Conservation (phyloP, 2,113 vertebrate genomes). For the Mormyrus iriodes region DNA sequence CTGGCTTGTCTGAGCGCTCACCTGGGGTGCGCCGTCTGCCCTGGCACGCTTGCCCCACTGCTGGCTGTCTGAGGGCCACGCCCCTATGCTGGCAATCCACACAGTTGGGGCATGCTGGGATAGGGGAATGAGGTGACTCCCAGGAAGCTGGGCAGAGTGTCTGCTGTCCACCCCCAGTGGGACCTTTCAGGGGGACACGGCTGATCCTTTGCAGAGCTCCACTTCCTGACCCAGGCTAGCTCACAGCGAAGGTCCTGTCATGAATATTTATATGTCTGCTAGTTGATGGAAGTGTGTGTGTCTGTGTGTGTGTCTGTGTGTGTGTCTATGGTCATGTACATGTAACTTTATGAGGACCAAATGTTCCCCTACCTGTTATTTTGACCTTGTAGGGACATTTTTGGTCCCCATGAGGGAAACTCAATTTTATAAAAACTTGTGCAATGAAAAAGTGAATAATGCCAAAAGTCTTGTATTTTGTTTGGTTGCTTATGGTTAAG, state of each 20-base stretch:
- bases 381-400: no score
- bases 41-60: not conserved
- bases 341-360: no score
- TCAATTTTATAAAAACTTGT: no score
- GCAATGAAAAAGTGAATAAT: no score
- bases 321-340: not conserved
- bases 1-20: not conserved
- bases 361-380: no score
- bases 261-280: not conserved
- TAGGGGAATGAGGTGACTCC: not conserved
- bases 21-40: not conserved
- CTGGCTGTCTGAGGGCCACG: not conserved
- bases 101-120: not conserved
- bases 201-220: not conserved
- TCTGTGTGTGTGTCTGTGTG: not conserved
- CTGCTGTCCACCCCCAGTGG: not conserved
- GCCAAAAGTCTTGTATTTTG: no score
- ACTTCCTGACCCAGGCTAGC: not conserved
- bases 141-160: not conserved
- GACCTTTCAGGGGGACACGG: not conserved
- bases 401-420: no score
- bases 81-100: not conserved
- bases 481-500: no score
- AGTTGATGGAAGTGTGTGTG: not conserved
- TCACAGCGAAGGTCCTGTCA: not conserved